Evolutionary conservation across 2,888 invertebrate genomes (phyloP), one percentile per base, ranked within the genome.

Genomic region (Watsonalla binaria): DNA sequence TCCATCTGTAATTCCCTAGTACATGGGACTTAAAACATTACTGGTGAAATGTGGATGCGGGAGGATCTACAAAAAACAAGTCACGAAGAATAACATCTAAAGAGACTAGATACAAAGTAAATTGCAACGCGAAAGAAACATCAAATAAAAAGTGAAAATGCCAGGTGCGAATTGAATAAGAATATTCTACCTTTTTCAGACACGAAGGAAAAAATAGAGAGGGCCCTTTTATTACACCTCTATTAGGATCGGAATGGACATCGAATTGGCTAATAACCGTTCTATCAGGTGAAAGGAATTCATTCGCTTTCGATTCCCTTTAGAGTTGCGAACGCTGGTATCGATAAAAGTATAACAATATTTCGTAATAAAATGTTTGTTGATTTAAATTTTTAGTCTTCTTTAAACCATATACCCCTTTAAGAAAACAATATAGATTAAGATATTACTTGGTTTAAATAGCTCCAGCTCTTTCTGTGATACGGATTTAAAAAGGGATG

Each of bases 251-350:
- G 85, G 81, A 86, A 88, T 86, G 86, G 82, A 74, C 82, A 82
- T 84, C 81, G 80, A 87, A 90, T 90, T 86, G 90, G 86, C 89
- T 89, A 90, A 89, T 90, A 90, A 89, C 89, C 77, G 84, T 85
- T 83, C 89, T 88, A 90, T 90, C 90, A 90, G 90, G 90, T 90
- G 88, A 86, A 90, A 85, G 84, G 85, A 90, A 90, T 89, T 88
- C 84, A 86, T 86, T 87, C 78, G 70, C 72, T 73, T 74, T 71
- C 74, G 71, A 70, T 65, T 61, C 65, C 62, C 62, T 14, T 59
- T 59, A 82, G 81, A 54, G 81, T 65, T 62, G 82, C 55, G 59
- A 47, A 53, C 37, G 33, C 15, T 45, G 34, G 51, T 56, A 53
- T 56, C 59, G 62, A 63, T 72, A 65, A 24, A n/a, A 24, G 24